Evolutionary conservation across 2,888 invertebrate species (phyloP).

Genomic region (Cryptophagus acutangulus): DNA sequence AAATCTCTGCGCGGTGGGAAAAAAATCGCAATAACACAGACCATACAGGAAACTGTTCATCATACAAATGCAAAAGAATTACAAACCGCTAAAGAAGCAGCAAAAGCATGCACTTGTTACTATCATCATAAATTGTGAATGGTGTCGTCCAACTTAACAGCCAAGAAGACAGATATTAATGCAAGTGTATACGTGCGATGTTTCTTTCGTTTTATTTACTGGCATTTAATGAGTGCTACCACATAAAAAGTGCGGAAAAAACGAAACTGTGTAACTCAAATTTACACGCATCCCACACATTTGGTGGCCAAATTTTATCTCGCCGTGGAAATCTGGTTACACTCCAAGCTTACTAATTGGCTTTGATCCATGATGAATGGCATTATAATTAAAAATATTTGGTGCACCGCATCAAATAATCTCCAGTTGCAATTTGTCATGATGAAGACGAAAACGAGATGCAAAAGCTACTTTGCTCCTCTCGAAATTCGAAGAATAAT

Average conservation of each 20-base stretch:
- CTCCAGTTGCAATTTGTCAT: too few relatives aligned
- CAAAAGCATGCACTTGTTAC: slow-evolving; percentile 36
- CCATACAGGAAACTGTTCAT: slow-evolving; percentile 23
- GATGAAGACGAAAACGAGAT: too few relatives aligned
- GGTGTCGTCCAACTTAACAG: slow-evolving; percentile 31
- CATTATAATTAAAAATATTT: too few relatives aligned
- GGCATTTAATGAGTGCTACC: slow-evolving; percentile 19
- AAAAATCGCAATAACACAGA: slow-evolving; percentile 18
- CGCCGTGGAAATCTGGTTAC: too few relatives aligned
- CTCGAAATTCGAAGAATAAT: too few relatives aligned
- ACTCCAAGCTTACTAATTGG: too few relatives aligned
- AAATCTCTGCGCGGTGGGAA: slow-evolving; percentile 2
- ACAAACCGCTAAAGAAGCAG: slow-evolving; percentile 29
- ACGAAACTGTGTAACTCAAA: slow-evolving; percentile 1
- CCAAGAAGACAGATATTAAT: slow-evolving; percentile 34
- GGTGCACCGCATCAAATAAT: too few relatives aligned
- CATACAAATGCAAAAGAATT: slow-evolving; percentile 30
- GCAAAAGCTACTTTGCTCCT: too few relatives aligned
- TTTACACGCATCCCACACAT: slow-evolving; percentile 1
- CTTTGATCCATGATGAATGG: too few relatives aligned
- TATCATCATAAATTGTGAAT: slow-evolving; percentile 35
- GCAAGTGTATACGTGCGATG: slow-evolving; percentile 26
- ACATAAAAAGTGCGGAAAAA: neutral
- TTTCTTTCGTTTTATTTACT: slow-evolving; percentile 23
- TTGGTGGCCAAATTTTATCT: too few relatives aligned